Evolutionary conservation across 2,113 vertebrate species (phyloP), one percentile per base, ranked within the genome.

Genomic region (Leptobrachium leishanense): DNA sequence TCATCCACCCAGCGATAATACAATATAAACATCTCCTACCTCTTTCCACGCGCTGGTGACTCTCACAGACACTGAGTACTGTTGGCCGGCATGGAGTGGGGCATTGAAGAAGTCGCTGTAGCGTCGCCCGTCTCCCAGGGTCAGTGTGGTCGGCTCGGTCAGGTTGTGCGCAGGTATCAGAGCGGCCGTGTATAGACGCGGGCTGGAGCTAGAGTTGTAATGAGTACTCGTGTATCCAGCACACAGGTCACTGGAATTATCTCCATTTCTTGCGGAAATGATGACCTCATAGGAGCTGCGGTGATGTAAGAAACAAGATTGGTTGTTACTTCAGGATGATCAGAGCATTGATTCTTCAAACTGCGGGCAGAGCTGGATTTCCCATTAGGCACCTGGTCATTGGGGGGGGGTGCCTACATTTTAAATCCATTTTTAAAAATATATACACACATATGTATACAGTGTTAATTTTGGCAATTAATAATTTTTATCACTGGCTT

Each of bases 11-110:
- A 31, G 20, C 20, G 20, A 31, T 31, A 31, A 31, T 31, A 31
- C 20, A 31, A 31, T 31, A 53, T 5, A 11, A 53, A 11, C 11
- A 53, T 53, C 50, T 54, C 54, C 4, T 55, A 82, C 81, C 67
- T 82, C 15, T 5, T 67, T 59, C 81, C 81, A 82, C 3, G 10
- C 40, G 62, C 81, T 82, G 79, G 74, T 68, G 39, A 75, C 39
- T 15, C 67, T 43, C 43, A 75, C 12, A 8, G 53, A 39, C 8
- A 43, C 74, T 0, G 59, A 40, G 68, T 82, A 82, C 3, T 77
- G 66, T 11, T 2, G 41, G 5, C 39, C n/a, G 1, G 68, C 41
- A 40, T 3, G 62, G 3, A 82, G 74, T 20, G 81, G 81, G 10
- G 68, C 59, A 53, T 82, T 82, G 57, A 15, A 20, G 59, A 57